Base-by-base conservation (phyloP, 2,797 vertebrate species). In the Oryzias dopingdopingensis region DNA sequence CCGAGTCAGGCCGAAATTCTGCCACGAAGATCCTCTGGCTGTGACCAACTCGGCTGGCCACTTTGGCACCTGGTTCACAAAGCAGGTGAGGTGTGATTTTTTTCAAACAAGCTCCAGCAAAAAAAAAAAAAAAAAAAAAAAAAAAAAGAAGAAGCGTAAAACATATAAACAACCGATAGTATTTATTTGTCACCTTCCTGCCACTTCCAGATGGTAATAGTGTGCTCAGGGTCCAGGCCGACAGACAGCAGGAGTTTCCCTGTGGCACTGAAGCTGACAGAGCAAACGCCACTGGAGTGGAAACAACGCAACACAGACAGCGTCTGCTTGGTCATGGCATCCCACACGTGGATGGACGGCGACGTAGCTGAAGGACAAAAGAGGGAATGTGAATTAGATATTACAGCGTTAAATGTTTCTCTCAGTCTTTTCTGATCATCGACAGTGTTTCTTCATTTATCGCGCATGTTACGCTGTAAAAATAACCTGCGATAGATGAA, bases 181-280 rank as follows among this genome's bases (percentile, higher is more conserved):
- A 6, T 46, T 50, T 2, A 37, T 41, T 23, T 23, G 20, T 49
- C 91, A 98, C 97, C 97, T 96, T 99, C 97, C 78, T 98, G 97
- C 97, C 97, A 99, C 74, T 96, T 97, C 97, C 97, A 99, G 86
- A 99, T 94, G 86, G 96, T 96, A 66, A 99, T 54, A 3, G 96
- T 99, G 52, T 98, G 96, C 44, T 98, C 95, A 0, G 93, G 88
- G 85, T 99, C 97, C 73, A 99, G 91, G 56, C 97, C 97, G 61
- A 96, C 90, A 4, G 97, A 98, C 14, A 99, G 92, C 72, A 99
- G 83, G 50, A 99, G 93, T 67, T 96, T 98, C 50, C 97, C 97
- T 14, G 97, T 99, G 79, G 97, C 96, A 70, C 97, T 99, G 87
- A 99, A 99, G 79, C 97, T 97, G 84, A 99, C 95, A 0, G 95